Percentiles rank a stretch among this genome's conserved stretches.
These are phyloP conservation scores for Mythimna ferrago DNA, from an alignment of 2,888 invertebrate species.

Conservation along the genomic window DNA sequence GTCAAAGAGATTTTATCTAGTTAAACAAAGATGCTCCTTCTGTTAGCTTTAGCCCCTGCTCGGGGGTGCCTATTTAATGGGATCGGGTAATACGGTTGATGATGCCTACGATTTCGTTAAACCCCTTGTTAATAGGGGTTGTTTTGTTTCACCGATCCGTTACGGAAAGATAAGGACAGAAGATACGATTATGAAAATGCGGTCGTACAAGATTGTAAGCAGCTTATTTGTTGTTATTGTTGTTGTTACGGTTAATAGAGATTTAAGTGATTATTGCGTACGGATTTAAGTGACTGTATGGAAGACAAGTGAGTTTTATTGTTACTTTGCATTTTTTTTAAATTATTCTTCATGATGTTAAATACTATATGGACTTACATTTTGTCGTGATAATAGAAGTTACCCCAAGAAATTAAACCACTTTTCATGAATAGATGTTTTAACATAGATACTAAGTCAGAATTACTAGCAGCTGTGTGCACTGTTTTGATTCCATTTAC, in stretches of 20 bases:
- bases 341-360: too few relatives aligned
- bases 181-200: slow-evolving; percentile 75
- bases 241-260: slow-evolving; percentile 62
- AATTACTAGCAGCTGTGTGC: neutral
- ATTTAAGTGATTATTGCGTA: slow-evolving; percentile 56
- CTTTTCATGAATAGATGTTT: neutral
- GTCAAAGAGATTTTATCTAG: slow-evolving; percentile 91
- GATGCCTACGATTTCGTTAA: slow-evolving; percentile 83
- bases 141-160: slow-evolving; percentile 70
- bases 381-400: neutral
- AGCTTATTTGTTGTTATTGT: slow-evolving; percentile 78
- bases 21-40: slow-evolving; percentile 89
- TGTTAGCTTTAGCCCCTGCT: slow-evolving; percentile 86
- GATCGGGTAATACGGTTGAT: slow-evolving; percentile 89
- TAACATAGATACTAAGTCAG: neutral
- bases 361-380: too few relatives aligned
- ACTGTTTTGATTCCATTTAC: slow-evolving; percentile 14
- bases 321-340: neutral
- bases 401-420: too few relatives aligned
- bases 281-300: slow-evolving; percentile 43
- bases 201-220: slow-evolving; percentile 79
- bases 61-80: slow-evolving; percentile 86
- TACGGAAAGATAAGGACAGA: slow-evolving; percentile 60
- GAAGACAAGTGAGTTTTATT: slow-evolving; percentile 21
- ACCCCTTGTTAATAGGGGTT: slow-evolving; percentile 84